phyloP scores from a whole-genome alignment of 2,888 invertebrate species.

The Nowickia ferox region DNA sequence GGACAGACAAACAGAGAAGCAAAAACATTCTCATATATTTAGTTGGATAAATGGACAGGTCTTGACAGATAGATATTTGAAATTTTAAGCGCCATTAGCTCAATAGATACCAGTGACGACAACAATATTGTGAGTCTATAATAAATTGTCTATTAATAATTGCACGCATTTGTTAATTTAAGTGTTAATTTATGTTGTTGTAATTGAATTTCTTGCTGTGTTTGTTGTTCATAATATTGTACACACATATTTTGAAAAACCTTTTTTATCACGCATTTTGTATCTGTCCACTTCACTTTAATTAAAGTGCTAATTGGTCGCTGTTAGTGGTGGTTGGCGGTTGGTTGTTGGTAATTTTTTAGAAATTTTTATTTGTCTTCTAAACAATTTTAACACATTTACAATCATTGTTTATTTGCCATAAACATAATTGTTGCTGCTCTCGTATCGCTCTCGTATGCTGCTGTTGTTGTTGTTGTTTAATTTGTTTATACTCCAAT shows the following conservation, averaged over 20 bases:
- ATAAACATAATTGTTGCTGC: slow-evolving; percentile 41
- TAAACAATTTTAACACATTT: slow-evolving; percentile 68
- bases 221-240: slow-evolving; percentile 37
- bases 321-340: slow-evolving; percentile 59
- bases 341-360: slow-evolving; percentile 62
- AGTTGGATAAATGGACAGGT: slow-evolving; percentile 55
- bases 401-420: slow-evolving; percentile 67
- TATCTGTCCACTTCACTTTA: slow-evolving; percentile 59
- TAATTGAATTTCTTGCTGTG: slow-evolving; percentile 65
- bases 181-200: slow-evolving; percentile 72
- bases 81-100: slow-evolving; percentile 68
- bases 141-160: slow-evolving; percentile 71
- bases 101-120: slow-evolving; percentile 53
- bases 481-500: slow-evolving; percentile 3
- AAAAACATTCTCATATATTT: slow-evolving; percentile 50
- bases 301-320: slow-evolving; percentile 69
- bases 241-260: slow-evolving; percentile 19
- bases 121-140: slow-evolving; percentile 53
- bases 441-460: not conserved
- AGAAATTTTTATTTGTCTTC: slow-evolving; percentile 64
- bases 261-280: slow-evolving; percentile 12
- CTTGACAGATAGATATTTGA: slow-evolving; percentile 64
- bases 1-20: not conserved
- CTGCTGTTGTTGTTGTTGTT: not conserved
- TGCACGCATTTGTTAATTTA: slow-evolving; percentile 72